These are phyloP conservation scores for Thoracochromis brauschi DNA, from an alignment of 2,113 vertebrate species.

Conservation along the genomic window DNA sequence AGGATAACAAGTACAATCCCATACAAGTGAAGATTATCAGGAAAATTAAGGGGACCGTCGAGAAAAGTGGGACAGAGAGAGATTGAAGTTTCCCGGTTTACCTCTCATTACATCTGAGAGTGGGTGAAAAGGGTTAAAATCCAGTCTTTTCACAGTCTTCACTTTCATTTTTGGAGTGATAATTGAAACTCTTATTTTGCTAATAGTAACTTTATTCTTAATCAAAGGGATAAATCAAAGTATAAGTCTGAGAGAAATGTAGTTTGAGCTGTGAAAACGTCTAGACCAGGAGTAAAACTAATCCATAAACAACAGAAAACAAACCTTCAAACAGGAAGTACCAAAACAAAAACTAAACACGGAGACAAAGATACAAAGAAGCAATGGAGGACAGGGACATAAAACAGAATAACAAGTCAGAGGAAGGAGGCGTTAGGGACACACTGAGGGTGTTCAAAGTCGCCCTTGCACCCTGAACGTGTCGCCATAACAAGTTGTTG, in stretches of 20 bases:
- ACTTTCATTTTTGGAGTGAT: not conserved
- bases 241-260: not conserved
- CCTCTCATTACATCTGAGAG: not conserved
- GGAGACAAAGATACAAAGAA: not conserved
- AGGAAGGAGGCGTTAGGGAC: not conserved
- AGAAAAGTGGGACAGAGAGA: not conserved
- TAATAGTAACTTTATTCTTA: not conserved
- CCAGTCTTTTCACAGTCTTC: not conserved
- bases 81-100: not conserved
- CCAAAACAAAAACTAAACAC: not conserved
- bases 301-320: not conserved
- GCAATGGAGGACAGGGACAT: not conserved
- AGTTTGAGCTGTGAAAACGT: fast-evolving
- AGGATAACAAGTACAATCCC: not conserved
- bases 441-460: not conserved
- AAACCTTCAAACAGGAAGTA: not conserved
- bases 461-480: not conserved
- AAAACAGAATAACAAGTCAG: not conserved
- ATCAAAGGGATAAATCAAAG: not conserved
- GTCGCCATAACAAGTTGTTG: not conserved
- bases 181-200: not conserved
- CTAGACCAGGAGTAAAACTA: not conserved
- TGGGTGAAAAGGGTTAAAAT: not conserved
- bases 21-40: not conserved
- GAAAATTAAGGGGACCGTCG: not conserved